Percentiles rank a stretch among this genome's conserved stretches.
These are phyloP conservation scores for Rhamnusium bicolor DNA, from an alignment of 2,888 invertebrate genomes.

Conservation along the genomic window DNA sequence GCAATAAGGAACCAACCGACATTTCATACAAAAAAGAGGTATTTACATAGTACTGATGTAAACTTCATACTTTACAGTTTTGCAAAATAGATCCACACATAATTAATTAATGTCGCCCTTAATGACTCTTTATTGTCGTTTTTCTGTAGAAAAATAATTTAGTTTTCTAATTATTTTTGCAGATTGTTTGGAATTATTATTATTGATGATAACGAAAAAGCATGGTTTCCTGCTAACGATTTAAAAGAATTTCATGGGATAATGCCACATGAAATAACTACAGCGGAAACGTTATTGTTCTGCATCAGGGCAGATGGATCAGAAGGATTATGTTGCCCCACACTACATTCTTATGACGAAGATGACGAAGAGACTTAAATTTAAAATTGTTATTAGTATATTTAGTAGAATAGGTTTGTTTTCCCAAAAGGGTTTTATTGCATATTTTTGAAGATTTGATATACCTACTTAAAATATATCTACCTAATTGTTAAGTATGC, in stretches of 20 bases:
- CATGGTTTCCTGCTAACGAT: constrained; percentile 93
- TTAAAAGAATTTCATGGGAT: constrained; percentile 92
- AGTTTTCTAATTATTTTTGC: too few relatives aligned
- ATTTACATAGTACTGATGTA: too few relatives aligned
- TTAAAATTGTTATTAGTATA: constrained; percentile 6
- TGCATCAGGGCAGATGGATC: constrained; percentile 88
- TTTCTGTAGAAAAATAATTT: too few relatives aligned
- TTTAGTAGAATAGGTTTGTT: constrained; percentile 7
- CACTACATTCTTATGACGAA: constrained; percentile 75
- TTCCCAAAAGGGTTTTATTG: constrained; percentile 18
- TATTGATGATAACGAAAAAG: constrained; percentile 90
- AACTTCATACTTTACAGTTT: too few relatives aligned
- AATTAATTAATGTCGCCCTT: too few relatives aligned
- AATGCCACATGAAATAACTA: constrained; percentile 86
- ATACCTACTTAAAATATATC: neutral
- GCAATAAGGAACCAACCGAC: too few relatives aligned
- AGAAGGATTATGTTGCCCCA: constrained; percentile 88
- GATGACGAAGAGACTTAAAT: constrained; percentile 57
- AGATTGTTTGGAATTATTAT: constrained; percentile 86
- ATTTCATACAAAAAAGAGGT: too few relatives aligned
- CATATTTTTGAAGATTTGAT: constrained; percentile 11
- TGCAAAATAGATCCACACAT: too few relatives aligned
- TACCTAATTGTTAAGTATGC: neutral
- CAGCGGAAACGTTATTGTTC: constrained; percentile 85
- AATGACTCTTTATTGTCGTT: too few relatives aligned